phyloP scores from a whole-genome alignment of 2,113 vertebrate species.

The Cheirogaleus medius region DNA sequence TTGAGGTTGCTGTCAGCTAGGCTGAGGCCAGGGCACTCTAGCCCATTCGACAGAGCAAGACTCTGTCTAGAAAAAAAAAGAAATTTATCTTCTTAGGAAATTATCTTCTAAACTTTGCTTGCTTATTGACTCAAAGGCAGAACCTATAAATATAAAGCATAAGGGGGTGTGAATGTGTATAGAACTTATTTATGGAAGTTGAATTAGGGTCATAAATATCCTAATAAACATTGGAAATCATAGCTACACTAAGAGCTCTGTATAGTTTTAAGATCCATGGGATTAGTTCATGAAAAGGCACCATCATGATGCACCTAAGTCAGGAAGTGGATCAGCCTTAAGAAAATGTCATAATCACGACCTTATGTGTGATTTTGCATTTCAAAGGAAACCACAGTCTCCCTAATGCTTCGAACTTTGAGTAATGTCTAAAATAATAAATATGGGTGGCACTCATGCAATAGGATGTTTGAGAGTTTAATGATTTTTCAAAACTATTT shows the following conservation, averaged over 20 bases:
- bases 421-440: not conserved
- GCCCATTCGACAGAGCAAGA: too few species aligned
- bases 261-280: not conserved
- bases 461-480: not conserved
- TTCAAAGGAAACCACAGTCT: not conserved
- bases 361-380: not conserved
- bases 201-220: not conserved
- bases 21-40: too few species aligned
- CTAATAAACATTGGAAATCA: not conserved
- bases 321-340: not conserved
- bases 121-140: not conserved
- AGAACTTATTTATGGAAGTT: not conserved
- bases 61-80: too few species aligned
- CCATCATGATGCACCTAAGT: not conserved
- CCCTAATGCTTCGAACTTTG: not conserved
- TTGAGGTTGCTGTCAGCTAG: too few species aligned
- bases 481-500: not conserved
- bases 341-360: not conserved
- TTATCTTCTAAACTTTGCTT: slow-evolving; percentile 8
- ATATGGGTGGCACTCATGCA: not conserved
- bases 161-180: not conserved
- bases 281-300: not conserved
- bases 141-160: not conserved
- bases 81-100: slow-evolving; percentile 12
- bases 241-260: not conserved